phyloP scores from a whole-genome alignment of 2,113 vertebrate genomes.

The Seriola aureovittata region DNA sequence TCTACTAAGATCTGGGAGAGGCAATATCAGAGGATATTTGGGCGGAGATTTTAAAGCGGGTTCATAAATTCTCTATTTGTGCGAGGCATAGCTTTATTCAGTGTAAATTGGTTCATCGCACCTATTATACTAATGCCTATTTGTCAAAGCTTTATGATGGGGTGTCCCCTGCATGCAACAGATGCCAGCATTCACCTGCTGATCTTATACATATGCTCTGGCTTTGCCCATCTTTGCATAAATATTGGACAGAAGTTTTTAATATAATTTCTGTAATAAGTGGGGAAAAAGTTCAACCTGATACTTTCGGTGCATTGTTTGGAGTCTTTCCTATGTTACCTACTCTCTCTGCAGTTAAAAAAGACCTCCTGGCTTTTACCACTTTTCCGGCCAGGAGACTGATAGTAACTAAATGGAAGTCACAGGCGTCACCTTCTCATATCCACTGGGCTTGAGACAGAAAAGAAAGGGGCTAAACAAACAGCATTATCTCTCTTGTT shows the following conservation, averaged over 20 bases:
- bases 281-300: not conserved
- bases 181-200: not conserved
- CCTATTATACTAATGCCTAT: not conserved
- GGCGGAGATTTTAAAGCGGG: not conserved
- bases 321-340: too few species aligned
- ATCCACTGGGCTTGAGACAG: too few species aligned
- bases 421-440: too few species aligned
- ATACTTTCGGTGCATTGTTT: not conserved
- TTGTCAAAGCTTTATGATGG: not conserved
- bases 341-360: too few species aligned
- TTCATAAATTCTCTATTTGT: not conserved
- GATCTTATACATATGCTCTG: not conserved
- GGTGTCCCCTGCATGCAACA: not conserved
- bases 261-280: not conserved
- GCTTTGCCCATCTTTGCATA: not conserved
- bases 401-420: too few species aligned
- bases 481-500: too few species aligned
- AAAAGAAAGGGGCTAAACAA: too few species aligned
- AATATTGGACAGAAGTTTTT: not conserved
- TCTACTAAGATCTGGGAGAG: not conserved
- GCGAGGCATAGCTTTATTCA: not conserved
- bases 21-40: not conserved
- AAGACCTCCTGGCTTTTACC: too few species aligned
- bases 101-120: not conserved
- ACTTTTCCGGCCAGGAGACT: too few species aligned